These are phyloP conservation scores for Onchidella celtica DNA, from an alignment of 2,888 invertebrate species.

Conservation along the genomic window DNA sequence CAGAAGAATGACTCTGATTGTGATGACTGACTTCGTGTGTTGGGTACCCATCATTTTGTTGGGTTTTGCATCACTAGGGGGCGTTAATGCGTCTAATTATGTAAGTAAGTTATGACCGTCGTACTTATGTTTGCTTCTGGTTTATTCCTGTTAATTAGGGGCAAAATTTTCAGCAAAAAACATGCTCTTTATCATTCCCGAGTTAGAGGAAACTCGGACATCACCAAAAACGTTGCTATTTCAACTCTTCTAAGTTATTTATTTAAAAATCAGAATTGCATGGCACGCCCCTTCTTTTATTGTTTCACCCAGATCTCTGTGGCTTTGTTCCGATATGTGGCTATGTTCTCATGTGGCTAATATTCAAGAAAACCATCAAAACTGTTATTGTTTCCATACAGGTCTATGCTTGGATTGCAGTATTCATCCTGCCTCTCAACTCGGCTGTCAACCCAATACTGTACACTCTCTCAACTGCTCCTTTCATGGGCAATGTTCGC, in stretches of 20 bases:
- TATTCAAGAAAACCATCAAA: too few species aligned
- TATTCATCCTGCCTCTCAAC: conserved; percentile 82
- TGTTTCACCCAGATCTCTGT: not conserved
- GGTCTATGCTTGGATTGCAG: conserved; percentile 82
- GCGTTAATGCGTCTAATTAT: conserved; percentile 67
- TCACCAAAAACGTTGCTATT: not conserved
- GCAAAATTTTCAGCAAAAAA: too few species aligned
- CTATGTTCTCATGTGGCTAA: too few species aligned
- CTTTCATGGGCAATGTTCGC: conserved; percentile 72
- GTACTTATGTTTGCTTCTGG: too few species aligned
- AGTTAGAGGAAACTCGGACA: not conserved
- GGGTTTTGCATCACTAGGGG: conserved; percentile 81
- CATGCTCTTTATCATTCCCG: too few species aligned
- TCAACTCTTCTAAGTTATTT: not conserved
- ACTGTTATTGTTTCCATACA: conserved; percentile 66
- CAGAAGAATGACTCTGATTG: conserved; percentile 82
- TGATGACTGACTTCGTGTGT: conserved; percentile 79
- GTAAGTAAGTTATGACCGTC: conserved; percentile 25
- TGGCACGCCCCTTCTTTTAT: not conserved
- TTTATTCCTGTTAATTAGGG: too few species aligned
- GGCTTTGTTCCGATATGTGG: too few species aligned
- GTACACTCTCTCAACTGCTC: conserved; percentile 80
- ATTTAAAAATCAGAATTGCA: too few species aligned
- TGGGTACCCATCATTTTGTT: conserved; percentile 81
- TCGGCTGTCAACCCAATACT: conserved; percentile 82